These are phyloP conservation scores for Leptogaster cylindrica DNA, from an alignment of 2,888 invertebrate genomes.

Conservation along the genomic window DNA sequence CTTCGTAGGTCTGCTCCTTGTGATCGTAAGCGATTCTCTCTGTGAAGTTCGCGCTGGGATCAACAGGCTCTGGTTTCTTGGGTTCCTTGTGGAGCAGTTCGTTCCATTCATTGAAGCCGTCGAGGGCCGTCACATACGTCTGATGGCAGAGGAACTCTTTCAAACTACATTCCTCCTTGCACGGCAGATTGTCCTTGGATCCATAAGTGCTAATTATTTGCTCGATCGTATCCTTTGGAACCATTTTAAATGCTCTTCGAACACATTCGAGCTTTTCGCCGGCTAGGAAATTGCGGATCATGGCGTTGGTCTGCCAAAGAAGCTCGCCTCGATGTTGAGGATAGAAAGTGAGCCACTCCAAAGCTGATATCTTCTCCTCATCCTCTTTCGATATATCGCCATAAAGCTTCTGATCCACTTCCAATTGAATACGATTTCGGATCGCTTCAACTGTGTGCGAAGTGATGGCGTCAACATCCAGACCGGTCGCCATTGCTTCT, in stretches of 20 bases:
- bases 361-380: constrained; percentile 73
- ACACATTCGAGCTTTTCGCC: constrained; percentile 84
- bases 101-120: constrained; percentile 90
- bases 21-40: constrained; percentile 91
- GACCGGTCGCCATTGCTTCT: constrained; percentile 75
- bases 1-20: constrained; percentile 76
- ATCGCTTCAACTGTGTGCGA: constrained; percentile 84
- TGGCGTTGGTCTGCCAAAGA: constrained; percentile 84
- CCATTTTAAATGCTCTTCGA: constrained; percentile 74
- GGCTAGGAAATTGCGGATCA: constrained; percentile 84
- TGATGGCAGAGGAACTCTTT: constrained; percentile 88
- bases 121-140: constrained; percentile 85
- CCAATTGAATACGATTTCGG: constrained; percentile 61
- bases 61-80: constrained; percentile 68
- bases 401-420: constrained; percentile 49
- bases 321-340: constrained; percentile 80
- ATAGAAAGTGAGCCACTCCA: constrained; percentile 88
- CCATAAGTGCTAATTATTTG: constrained; percentile 63
- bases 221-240: constrained; percentile 71
- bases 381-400: constrained; percentile 73
- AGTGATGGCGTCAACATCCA: constrained; percentile 85
- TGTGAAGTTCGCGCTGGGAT: constrained; percentile 74
- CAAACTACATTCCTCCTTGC: constrained; percentile 64
- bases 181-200: constrained; percentile 62
- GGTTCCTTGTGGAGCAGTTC: constrained; percentile 83